A percentile compares a stretch with the other conserved stretches of the same genome.
phyloP scores from a whole-genome alignment of 2,113 vertebrate genomes.

The Ceyx melanurus region DNA sequence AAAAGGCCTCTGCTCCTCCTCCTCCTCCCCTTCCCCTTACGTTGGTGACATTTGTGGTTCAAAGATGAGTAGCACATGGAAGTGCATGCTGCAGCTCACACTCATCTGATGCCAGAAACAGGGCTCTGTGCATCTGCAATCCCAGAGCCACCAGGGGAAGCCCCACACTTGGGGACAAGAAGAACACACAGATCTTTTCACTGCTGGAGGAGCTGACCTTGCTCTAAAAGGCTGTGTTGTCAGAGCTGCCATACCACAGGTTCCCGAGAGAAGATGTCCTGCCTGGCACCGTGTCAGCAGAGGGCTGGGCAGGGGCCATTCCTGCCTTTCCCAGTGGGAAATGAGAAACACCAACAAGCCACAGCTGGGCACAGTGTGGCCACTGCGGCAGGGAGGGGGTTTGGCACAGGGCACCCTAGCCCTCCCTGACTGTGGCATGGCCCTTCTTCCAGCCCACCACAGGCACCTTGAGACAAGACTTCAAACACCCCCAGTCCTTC shows the following conservation, averaged over 20 bases:
- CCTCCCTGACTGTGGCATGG: fast-evolving
- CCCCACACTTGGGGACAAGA: not conserved
- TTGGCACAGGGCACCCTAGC: not conserved
- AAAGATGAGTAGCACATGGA: not conserved
- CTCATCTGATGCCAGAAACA: not conserved
- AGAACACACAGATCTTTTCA: fast-evolving
- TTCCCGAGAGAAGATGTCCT: not conserved
- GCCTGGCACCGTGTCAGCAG: not conserved
- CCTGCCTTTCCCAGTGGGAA: not conserved
- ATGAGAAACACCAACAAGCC: not conserved
- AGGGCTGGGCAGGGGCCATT: not conserved
- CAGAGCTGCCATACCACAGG: fast-evolving
- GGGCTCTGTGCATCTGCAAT: not conserved
- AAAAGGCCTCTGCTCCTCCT: not conserved
- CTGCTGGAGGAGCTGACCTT: not conserved
- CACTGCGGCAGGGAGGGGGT: fast-evolving
- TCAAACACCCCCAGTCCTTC: too few relatives aligned
- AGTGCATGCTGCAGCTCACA: not conserved
- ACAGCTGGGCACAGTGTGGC: fast-evolving
- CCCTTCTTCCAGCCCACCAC: not conserved
- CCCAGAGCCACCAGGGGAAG: not conserved
- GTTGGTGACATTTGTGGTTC: fast-evolving
- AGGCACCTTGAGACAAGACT: not conserved
- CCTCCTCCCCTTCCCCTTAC: not conserved
- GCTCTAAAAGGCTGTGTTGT: not conserved